Conservation (phyloP, 2,888 invertebrate genomes). For the Xestia c-nigrum region DNA sequence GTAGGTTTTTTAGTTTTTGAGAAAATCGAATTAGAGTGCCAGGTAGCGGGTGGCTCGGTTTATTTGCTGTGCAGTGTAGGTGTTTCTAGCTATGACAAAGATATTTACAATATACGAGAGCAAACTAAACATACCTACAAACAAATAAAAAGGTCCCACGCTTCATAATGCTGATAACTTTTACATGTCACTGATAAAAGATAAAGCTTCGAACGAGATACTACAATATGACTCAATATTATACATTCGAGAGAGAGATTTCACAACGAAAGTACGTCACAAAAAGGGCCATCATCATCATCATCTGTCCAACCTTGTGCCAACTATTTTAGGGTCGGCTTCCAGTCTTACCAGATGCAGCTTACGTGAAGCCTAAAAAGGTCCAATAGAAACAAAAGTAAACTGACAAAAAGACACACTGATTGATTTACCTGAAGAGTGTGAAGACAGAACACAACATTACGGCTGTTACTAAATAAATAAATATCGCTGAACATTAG, state of each 20-base stretch:
- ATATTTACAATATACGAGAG: not conserved
- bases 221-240: slow-evolving; percentile 15
- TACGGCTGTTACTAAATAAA: too few relatives aligned
- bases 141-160: not conserved
- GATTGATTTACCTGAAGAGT: slow-evolving; percentile 43
- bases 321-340: not conserved
- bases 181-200: slow-evolving; percentile 28
- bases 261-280: slow-evolving; percentile 16
- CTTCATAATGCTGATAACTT: slow-evolving; percentile 28
- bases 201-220: slow-evolving; percentile 19
- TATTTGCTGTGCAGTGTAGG: too few relatives aligned
- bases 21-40: too few relatives aligned
- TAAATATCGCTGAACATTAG: too few relatives aligned
- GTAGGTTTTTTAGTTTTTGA: too few relatives aligned
- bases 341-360: not conserved
- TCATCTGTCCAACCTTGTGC: not conserved
- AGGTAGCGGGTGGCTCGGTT: too few relatives aligned
- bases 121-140: slow-evolving; percentile 9
- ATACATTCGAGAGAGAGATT: not conserved
- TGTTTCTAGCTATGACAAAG: not conserved
- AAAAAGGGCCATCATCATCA: slow-evolving; percentile 19
- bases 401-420: slow-evolving; percentile 34
- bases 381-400: slow-evolving; percentile 20
- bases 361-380: slow-evolving; percentile 7
- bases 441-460: not conserved